Evolutionary conservation across 2,113 vertebrate species (phyloP), one percentile per base, ranked within the genome.

Genomic region (Corapipo altera): DNA sequence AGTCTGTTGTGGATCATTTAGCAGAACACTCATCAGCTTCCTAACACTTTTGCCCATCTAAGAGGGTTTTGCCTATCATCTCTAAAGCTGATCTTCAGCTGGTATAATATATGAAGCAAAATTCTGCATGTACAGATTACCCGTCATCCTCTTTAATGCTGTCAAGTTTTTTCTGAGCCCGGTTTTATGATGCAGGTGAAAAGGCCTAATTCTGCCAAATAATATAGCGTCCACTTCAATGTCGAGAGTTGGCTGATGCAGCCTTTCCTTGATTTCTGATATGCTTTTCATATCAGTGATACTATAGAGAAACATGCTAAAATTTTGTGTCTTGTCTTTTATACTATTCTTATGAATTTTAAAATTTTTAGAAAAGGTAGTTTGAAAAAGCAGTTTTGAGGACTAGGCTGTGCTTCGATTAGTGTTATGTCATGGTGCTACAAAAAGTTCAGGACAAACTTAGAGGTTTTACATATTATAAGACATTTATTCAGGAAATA

Each of bases 1-100:
- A 79, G 54, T 19, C n/a, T 69, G 72, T 73, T 95, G 74, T 87
- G 92, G 70, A 85, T 87, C 77, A 72, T 81, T 93, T 94, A 88
- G 57, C 92, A 90, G 54, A 76, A 73, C 52, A 28, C 37, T 79
- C 41, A 70, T 93, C 62, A 70, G 32, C 49, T 79, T 97, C 44
- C 82, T 85, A 91, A 85, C 24, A 48, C 18, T 95, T 87, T 33
- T 89, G 43, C 49, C 61, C 52, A 83, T 91, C 62, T 82, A 61
- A 75, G 37, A 94, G 32, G 28, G 21, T 44, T 96, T 95, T 93
- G 19, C 24, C 52, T 73, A 16, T 72, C 61, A 44, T 48, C 17
- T 79, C 62, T 90, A 65, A 85, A 90, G 71, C 58, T 88, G 44
- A 49, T 88, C 54, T 91, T 93, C 58, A 69, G 41, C 58, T 57